A percentile compares a stretch with the other conserved stretches of the same genome.
Conservation (phyloP, 2,888 invertebrate species). For the Tipula vernalis region DNA sequence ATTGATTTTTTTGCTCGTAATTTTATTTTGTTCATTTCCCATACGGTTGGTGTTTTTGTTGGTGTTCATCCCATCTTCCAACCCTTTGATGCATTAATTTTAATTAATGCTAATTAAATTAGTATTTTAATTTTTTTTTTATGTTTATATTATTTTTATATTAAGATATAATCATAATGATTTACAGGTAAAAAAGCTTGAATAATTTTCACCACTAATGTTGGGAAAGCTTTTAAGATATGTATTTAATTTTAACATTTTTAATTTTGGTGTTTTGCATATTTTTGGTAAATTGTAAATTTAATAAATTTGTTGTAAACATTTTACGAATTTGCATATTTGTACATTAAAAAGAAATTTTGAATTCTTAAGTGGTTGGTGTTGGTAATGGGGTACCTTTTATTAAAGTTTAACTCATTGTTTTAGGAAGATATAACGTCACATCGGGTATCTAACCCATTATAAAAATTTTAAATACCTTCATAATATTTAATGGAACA, state of each 20-base stretch:
- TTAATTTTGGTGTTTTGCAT: no score
- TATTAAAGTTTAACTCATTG: no score
- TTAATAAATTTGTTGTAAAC: no score
- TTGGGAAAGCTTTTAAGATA: neutral
- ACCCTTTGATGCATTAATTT: neutral
- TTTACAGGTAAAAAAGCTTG: neutral
- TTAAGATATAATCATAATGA: neutral
- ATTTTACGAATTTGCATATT: no score
- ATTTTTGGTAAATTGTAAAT: no score
- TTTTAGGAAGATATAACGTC: no score
- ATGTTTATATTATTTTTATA: neutral
- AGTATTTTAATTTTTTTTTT: neutral
- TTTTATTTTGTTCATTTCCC: neutral
- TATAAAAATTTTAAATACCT: no score
- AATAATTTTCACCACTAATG: neutral
- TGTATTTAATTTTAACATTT: neutral
- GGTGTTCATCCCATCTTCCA: neutral
- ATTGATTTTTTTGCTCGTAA: neutral
- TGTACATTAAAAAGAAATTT: no score
- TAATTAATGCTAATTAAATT: neutral
- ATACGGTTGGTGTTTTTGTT: neutral
- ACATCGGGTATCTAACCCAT: no score
- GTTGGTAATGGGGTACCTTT: no score
- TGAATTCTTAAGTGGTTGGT: no score
- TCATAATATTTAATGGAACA: no score